Percentiles rank a stretch among this genome's conserved stretches.
Evolutionary conservation across 2,797 vertebrate species (phyloP).

Genomic region (Leptoclinus maculatus): DNA sequence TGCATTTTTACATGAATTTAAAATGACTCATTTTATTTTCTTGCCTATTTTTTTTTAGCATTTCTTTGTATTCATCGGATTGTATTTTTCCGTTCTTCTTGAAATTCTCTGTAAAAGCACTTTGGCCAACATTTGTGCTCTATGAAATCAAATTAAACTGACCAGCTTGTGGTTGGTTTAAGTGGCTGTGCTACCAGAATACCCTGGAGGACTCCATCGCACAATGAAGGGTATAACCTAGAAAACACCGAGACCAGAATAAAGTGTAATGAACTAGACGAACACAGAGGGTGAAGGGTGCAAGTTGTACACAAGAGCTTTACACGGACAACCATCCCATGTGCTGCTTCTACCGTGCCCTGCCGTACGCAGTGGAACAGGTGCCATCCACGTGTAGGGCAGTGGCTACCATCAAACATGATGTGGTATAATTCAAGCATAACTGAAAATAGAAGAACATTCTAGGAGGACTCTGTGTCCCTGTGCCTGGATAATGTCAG

Average conservation of each 20-base stretch:
- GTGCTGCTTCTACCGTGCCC: not conserved
- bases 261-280: not conserved
- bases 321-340: not conserved
- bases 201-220: not conserved
- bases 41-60: no score
- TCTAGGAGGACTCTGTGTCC: not conserved
- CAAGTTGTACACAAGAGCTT: not conserved
- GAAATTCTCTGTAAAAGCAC: not conserved
- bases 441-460: slow-evolving; percentile 19
- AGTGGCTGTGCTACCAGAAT: not conserved
- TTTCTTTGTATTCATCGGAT: not conserved
- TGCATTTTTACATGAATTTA: not conserved
- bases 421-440: slow-evolving; percentile 12
- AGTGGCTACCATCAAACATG: slow-evolving; percentile 15
- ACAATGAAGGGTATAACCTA: not conserved
- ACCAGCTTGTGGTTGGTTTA: not conserved
- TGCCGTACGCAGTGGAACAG: not conserved
- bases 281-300: not conserved
- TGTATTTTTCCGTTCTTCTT: not conserved
- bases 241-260: slow-evolving; percentile 2
- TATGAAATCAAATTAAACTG: not conserved
- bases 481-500: slow-evolving; percentile 34
- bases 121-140: not conserved
- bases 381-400: not conserved
- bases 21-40: not conserved